A percentile compares a stretch with the other conserved stretches of the same genome.
Conservation (phyloP, 2,888 invertebrate genomes). For the Lithophane socia region DNA sequence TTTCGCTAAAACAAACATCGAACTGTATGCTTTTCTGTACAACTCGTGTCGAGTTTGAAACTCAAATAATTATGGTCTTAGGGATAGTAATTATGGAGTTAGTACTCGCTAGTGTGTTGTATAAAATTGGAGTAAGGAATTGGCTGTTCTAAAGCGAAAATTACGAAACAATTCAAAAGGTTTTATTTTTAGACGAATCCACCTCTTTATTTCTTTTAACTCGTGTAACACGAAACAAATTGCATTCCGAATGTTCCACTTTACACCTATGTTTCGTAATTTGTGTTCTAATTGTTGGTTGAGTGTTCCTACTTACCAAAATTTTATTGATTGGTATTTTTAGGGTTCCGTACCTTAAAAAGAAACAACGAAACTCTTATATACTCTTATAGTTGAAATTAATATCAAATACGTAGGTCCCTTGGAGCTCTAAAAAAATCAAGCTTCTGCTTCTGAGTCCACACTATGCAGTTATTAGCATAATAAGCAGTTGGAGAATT, state of each 20-base stretch:
- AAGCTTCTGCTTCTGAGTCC: too few relatives aligned
- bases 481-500: too few relatives aligned
- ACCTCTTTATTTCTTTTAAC: slow-evolving; percentile 37
- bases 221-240: slow-evolving; percentile 41
- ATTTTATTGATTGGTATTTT: not conserved
- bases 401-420: too few relatives aligned
- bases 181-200: slow-evolving; percentile 36
- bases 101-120: not conserved
- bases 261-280: slow-evolving; percentile 38
- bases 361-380: too few relatives aligned
- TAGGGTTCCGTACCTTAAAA: too few relatives aligned
- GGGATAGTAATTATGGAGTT: not conserved
- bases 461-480: too few relatives aligned
- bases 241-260: slow-evolving; percentile 44
- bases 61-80: slow-evolving; percentile 26
- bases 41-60: slow-evolving; percentile 30
- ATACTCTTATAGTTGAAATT: too few relatives aligned
- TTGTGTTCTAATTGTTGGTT: slow-evolving; percentile 41
- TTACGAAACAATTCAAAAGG: slow-evolving; percentile 14
- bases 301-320: not conserved
- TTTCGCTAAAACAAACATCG: slow-evolving; percentile 45
- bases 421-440: too few relatives aligned
- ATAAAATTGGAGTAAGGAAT: slow-evolving; percentile 18
- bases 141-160: slow-evolving; percentile 16
- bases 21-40: slow-evolving; percentile 29